Conservation (phyloP, 1,140 invertebrate genomes). For the Geopemphigus sp. region DNA sequence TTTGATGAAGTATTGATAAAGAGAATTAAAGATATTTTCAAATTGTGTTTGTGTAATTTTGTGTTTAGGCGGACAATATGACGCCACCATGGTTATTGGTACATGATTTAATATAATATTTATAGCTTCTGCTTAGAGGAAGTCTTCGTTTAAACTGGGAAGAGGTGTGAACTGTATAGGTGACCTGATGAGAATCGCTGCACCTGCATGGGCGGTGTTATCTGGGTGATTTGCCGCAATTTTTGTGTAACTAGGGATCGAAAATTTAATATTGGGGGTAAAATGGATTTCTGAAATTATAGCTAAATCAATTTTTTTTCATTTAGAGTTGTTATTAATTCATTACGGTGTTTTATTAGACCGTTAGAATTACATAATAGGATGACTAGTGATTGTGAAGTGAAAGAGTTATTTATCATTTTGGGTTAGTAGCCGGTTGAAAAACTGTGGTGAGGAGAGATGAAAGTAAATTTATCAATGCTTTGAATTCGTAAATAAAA, state of each 20-base stretch:
- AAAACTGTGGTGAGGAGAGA: constrained; percentile 28
- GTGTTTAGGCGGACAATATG: constrained; percentile 42
- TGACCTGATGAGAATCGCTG: constrained; percentile 33
- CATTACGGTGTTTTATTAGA: constrained; percentile 50
- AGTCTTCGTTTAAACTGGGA: background rate
- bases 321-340: constrained; percentile 51
- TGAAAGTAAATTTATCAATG: constrained; percentile 24
- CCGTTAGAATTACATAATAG: constrained; percentile 52
- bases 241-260: constrained; percentile 37
- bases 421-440: background rate
- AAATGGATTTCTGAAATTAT: no score
- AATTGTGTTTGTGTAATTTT: constrained; percentile 13
- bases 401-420: constrained; percentile 22
- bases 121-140: constrained; percentile 28
- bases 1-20: constrained; percentile 15
- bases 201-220: constrained; percentile 27
- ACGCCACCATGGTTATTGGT: constrained; percentile 28
- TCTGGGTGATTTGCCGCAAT: constrained; percentile 37
- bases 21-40: constrained; percentile 26
- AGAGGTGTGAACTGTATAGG: constrained; percentile 6
- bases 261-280: no score
- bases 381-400: constrained; percentile 17
- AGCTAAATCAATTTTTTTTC: constrained; percentile 51
- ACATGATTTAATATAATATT: constrained; percentile 17
- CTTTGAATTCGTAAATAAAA: constrained; percentile 2